Percentiles rank a stretch among this genome's conserved stretches.
Evolutionary conservation across 2,888 invertebrate species (phyloP).

Genomic region (Pegoplata infirma): DNA sequence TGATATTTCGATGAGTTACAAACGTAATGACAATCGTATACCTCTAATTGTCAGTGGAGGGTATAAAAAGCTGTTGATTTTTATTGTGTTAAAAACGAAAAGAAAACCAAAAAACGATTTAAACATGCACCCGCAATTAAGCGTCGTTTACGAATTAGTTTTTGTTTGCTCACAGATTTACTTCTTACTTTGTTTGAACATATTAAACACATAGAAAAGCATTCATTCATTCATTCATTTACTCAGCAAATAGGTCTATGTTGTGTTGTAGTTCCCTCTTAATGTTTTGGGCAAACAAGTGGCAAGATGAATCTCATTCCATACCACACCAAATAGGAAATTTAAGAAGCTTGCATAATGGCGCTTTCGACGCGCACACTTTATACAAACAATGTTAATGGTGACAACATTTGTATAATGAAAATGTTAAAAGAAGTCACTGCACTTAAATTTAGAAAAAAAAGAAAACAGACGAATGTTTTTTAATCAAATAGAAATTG

Average conservation of each 20-base stretch:
- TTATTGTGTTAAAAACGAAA: neutral
- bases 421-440: conserved; percentile 30
- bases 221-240: too few species aligned
- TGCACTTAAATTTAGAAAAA: conserved; percentile 52
- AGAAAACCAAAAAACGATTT: conserved; percentile 4
- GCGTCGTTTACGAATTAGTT: conserved; percentile 36
- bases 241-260: conserved; percentile 13
- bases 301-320: conserved; percentile 43
- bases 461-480: conserved; percentile 26
- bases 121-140: conserved; percentile 36
- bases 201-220: conserved; percentile 35
- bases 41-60: too few species aligned
- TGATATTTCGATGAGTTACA: too few species aligned
- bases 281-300: conserved; percentile 62
- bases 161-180: conserved; percentile 48
- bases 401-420: conserved; percentile 42
- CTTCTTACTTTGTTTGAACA: conserved; percentile 38
- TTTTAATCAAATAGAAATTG: conserved; percentile 54
- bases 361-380: conserved; percentile 51
- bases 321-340: conserved; percentile 45
- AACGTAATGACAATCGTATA: too few species aligned
- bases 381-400: conserved; percentile 42
- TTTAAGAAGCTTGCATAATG: conserved; percentile 62
- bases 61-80: conserved; percentile 17
- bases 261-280: conserved; percentile 33